Evolutionary conservation across 2,797 vertebrate genomes (phyloP).

Genomic region (Sarcophilus harrisii): DNA sequence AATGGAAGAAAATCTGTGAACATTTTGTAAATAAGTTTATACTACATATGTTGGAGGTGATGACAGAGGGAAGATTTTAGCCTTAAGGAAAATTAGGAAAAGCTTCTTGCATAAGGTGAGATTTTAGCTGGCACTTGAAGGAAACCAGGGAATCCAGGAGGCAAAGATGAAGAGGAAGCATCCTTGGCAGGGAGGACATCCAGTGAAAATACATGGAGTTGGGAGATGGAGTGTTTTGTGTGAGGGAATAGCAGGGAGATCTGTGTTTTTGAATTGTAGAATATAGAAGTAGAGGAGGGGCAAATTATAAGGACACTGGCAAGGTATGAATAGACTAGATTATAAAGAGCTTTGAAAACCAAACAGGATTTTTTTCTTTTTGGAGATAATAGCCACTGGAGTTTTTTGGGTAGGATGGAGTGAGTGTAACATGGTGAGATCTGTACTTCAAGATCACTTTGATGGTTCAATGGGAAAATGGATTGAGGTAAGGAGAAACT

Average conservation of each 20-base stretch:
- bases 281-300: neutral
- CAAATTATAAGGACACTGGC: neutral
- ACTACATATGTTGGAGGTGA: neutral
- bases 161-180: neutral
- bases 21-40: neutral
- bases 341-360: neutral
- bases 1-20: neutral
- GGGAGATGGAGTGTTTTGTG: neutral
- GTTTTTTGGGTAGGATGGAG: neutral
- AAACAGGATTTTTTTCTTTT: neutral
- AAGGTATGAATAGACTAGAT: neutral
- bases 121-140: neutral
- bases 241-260: neutral
- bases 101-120: neutral
- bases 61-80: neutral
- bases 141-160: neutral
- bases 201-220: neutral
- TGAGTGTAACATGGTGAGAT: neutral
- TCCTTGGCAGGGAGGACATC: neutral
- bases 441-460: neutral
- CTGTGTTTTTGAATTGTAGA: neutral
- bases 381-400: neutral
- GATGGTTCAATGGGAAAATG: neutral
- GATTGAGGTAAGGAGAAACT: neutral
- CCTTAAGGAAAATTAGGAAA: neutral